Percentiles rank a stretch among this genome's conserved stretches.
Evolutionary conservation across 2,888 invertebrate species (phyloP).

Genomic region (Portevinia maculata): DNA sequence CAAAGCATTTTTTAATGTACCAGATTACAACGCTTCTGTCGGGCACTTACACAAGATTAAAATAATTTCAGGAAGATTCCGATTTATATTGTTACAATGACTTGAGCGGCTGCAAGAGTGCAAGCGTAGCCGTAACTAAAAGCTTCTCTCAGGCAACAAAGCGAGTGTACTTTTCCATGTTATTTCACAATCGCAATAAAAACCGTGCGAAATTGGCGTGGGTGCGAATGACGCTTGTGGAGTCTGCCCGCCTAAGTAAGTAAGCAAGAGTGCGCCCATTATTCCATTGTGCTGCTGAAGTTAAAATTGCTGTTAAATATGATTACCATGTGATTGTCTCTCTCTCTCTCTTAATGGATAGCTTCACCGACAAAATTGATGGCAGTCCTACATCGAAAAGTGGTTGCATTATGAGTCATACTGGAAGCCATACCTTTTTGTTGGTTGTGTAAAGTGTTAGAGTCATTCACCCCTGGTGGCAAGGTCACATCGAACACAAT

Average conservation of each 20-base stretch:
- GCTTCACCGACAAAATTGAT: conserved; percentile 42
- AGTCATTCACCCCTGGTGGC: conserved; percentile 39
- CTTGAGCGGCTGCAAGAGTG: too few species aligned
- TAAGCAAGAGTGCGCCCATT: conserved; percentile 32
- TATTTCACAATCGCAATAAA: conserved; percentile 50
- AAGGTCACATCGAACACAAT: conserved; percentile 40
- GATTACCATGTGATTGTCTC: conserved; percentile 49
- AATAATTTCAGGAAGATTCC: conserved; percentile 42
- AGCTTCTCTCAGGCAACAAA: conserved; percentile 30
- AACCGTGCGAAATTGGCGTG: conserved; percentile 66
- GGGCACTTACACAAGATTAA: conserved; percentile 35
- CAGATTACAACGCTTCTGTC: conserved; percentile 34
- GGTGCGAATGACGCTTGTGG: conserved; percentile 40
- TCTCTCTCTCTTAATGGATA: conserved; percentile 36
- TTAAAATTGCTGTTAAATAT: conserved; percentile 25
- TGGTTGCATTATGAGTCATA: conserved; percentile 5
- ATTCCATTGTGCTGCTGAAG: conserved; percentile 50
- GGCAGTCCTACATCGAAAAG: conserved; percentile 21
- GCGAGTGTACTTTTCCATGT: conserved; percentile 18
- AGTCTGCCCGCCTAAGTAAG: conserved; percentile 4
- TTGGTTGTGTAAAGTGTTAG: background rate
- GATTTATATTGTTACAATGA: conserved; percentile 54
- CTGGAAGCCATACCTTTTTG: background rate
- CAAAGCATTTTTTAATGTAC: too few species aligned
- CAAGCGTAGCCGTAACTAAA: conserved; percentile 14